These are phyloP conservation scores for Quiscalus mexicanus DNA, from an alignment of 2,113 vertebrate genomes.

Conservation along the genomic window DNA sequence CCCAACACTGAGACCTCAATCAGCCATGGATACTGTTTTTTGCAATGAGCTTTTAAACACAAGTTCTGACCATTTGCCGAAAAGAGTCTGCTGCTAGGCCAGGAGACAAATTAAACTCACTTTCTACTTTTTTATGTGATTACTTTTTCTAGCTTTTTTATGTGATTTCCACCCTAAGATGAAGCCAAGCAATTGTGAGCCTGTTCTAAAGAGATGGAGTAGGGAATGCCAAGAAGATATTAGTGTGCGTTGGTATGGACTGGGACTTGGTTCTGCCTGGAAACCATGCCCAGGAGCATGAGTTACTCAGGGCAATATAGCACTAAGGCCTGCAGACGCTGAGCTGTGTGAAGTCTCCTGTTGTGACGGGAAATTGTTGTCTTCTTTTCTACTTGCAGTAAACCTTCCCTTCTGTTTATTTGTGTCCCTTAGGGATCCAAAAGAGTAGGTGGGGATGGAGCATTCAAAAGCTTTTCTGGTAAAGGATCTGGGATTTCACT, in stretches of 20 bases:
- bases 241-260: neutral
- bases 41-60: neutral
- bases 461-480: neutral
- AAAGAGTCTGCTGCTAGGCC: neutral
- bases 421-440: neutral
- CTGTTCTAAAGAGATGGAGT: neutral
- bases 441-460: neutral
- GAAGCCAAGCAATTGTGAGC: neutral
- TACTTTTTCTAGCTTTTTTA: neutral
- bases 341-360: neutral
- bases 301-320: neutral
- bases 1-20: constrained; percentile 17
- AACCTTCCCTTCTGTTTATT: neutral
- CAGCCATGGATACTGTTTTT: neutral
- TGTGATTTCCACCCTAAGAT: neutral
- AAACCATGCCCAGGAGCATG: neutral
- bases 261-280: neutral
- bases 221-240: neutral
- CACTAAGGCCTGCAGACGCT: neutral
- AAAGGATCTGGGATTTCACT: neutral
- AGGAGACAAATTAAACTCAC: constrained; percentile 35
- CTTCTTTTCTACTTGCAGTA: neutral
- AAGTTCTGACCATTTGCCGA: neutral
- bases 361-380: neutral
- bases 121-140: constrained; percentile 1